Percentiles rank a stretch among this genome's conserved stretches.
phyloP scores from a whole-genome alignment of 92 coral and sea anemone species.

The Paramuricea clavata region DNA sequence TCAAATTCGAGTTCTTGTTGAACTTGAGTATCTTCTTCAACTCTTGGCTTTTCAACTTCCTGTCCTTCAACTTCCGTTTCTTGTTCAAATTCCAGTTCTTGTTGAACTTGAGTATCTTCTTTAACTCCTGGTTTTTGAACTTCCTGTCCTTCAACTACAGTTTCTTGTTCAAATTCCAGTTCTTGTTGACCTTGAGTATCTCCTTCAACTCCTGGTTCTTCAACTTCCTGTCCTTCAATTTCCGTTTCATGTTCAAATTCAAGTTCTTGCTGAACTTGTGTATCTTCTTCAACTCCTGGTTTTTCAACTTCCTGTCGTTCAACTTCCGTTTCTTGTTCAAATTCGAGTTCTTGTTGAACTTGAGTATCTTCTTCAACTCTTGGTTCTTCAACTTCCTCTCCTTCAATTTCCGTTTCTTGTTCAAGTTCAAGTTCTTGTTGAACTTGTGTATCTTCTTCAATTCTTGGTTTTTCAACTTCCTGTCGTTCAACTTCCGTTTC shows the following conservation, averaged over 20 bases:
- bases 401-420: not conserved
- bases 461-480: not conserved
- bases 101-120: slow-evolving; percentile 4
- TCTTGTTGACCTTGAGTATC: not conserved
- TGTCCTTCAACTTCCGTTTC: not conserved
- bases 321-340: not conserved
- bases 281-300: not conserved
- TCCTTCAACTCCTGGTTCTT: not conserved
- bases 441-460: slow-evolving; percentile 10
- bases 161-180: not conserved
- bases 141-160: not conserved
- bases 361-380: not conserved
- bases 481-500: not conserved
- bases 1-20: too few relatives aligned
- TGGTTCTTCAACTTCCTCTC: not conserved
- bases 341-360: not conserved
- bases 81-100: slow-evolving; percentile 1
- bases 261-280: slow-evolving; percentile 7
- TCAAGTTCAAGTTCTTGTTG: not conserved
- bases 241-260: not conserved
- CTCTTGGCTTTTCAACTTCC: not conserved
- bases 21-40: not conserved
- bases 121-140: not conserved
- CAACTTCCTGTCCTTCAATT: slow-evolving; percentile 14
- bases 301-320: slow-evolving; percentile 15